phyloP scores from a whole-genome alignment of 2,113 vertebrate species.

The Hippocampus mohnikei region DNA sequence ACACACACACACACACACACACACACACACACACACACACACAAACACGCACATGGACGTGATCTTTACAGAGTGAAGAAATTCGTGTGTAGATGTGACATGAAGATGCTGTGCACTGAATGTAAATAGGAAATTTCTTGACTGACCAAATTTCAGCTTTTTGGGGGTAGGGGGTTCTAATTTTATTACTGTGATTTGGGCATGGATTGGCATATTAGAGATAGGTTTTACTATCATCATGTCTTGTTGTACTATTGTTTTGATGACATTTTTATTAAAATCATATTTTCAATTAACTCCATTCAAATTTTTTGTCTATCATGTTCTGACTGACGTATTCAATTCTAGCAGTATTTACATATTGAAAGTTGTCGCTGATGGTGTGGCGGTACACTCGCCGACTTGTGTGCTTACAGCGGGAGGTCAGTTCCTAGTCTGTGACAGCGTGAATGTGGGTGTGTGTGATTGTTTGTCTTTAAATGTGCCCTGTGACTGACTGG shows the following conservation, averaged over 20 bases:
- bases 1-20: too few species aligned
- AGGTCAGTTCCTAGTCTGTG: too few species aligned
- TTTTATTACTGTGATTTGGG: neutral
- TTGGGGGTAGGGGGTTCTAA: too few species aligned
- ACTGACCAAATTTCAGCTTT: neutral
- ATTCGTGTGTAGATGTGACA: neutral
- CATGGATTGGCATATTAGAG: conserved; percentile 34
- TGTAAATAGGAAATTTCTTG: neutral
- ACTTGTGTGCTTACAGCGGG: too few species aligned
- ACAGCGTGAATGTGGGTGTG: too few species aligned
- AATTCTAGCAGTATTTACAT: too few species aligned
- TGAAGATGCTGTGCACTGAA: neutral
- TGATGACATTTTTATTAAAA: conserved; percentile 46
- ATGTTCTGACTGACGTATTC: too few species aligned
- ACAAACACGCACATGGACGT: neutral
- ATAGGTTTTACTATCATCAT: conserved; percentile 79
- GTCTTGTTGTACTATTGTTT: conserved; percentile 14
- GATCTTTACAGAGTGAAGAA: neutral
- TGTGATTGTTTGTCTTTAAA: too few species aligned
- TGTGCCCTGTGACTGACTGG: too few species aligned
- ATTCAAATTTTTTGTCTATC: neutral
- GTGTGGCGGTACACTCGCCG: too few species aligned
- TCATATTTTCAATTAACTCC: conserved; percentile 24
- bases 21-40: neutral
- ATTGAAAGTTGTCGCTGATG: too few species aligned